These are phyloP conservation scores for Coelopa pilipes DNA, from an alignment of 2,888 invertebrate genomes.

Conservation along the genomic window DNA sequence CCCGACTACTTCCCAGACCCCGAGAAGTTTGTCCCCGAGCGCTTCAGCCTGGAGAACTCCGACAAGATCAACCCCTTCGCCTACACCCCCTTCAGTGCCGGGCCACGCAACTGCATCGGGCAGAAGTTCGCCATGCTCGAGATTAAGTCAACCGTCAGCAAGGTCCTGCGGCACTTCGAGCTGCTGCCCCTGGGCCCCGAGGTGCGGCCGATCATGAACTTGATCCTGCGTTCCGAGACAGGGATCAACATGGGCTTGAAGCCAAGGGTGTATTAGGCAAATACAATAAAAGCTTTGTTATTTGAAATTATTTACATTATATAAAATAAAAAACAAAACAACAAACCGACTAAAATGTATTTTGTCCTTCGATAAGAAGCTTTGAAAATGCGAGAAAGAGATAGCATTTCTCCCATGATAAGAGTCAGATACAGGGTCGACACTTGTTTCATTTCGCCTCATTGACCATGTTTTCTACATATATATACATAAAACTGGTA, in stretches of 20 bases:
- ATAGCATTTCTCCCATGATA: too few relatives aligned
- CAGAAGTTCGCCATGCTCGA: slow-evolving; percentile 57
- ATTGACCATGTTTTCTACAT: too few relatives aligned
- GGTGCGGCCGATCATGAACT: slow-evolving; percentile 43
- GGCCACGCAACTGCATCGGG: slow-evolving; percentile 55
- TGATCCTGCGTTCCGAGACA: slow-evolving; percentile 47
- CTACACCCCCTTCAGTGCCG: slow-evolving; percentile 54
- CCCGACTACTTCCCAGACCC: slow-evolving; percentile 55
- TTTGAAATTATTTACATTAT: too few relatives aligned
- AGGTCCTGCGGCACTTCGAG: slow-evolving; percentile 50
- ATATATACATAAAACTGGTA: too few relatives aligned
- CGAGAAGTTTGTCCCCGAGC: slow-evolving; percentile 57
- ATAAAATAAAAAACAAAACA: too few relatives aligned
- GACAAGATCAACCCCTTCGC: slow-evolving; percentile 48
- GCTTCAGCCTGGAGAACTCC: slow-evolving; percentile 40
- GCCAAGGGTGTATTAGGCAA: slow-evolving; percentile 31
- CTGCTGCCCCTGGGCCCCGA: slow-evolving; percentile 44
- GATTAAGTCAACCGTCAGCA: slow-evolving; percentile 52
- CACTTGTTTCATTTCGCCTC: too few relatives aligned
- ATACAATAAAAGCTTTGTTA: too few relatives aligned
- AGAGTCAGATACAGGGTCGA: too few relatives aligned
- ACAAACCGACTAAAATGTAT: too few relatives aligned
- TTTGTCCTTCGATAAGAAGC: too few relatives aligned
- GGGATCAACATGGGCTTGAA: slow-evolving; percentile 47
- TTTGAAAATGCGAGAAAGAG: too few relatives aligned